These are phyloP conservation scores for Acomys russatus DNA, from an alignment of 2,797 vertebrate genomes.

Conservation along the genomic window DNA sequence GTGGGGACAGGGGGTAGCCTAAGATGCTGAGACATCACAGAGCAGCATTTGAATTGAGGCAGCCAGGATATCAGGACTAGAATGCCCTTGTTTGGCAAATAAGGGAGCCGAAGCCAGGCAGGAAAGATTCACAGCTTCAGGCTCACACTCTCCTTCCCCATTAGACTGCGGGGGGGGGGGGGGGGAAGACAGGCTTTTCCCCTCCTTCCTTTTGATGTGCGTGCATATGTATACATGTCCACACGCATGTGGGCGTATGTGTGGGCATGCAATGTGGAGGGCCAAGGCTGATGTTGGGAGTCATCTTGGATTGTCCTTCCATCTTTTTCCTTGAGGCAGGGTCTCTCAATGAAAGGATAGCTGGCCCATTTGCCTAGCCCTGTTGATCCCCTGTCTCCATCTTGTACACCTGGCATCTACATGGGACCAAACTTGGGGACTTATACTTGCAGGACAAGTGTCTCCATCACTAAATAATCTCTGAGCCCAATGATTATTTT, in stretches of 20 bases:
- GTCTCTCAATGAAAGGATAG: not conserved
- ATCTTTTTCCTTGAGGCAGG: not conserved
- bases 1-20: slow-evolving; percentile 22
- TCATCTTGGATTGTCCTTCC: not conserved
- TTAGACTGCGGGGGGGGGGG: not conserved
- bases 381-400: not conserved
- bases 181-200: not conserved
- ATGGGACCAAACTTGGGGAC: not conserved
- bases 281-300: not conserved
- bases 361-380: not conserved
- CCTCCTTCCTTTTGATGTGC: not conserved
- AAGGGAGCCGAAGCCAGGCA: not conserved
- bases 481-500: not conserved
- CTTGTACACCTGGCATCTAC: not conserved
- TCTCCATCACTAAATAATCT: not conserved
- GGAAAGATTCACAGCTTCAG: not conserved
- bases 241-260: not conserved
- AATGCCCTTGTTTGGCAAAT: not conserved
- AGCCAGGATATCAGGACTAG: not conserved
- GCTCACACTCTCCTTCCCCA: not conserved
- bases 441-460: not conserved
- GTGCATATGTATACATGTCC: not conserved
- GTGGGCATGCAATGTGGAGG: not conserved
- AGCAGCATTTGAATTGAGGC: not conserved
- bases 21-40: not conserved